phyloP scores from a whole-genome alignment of 2,113 vertebrate genomes.

The Rhagologus leucostigma region DNA sequence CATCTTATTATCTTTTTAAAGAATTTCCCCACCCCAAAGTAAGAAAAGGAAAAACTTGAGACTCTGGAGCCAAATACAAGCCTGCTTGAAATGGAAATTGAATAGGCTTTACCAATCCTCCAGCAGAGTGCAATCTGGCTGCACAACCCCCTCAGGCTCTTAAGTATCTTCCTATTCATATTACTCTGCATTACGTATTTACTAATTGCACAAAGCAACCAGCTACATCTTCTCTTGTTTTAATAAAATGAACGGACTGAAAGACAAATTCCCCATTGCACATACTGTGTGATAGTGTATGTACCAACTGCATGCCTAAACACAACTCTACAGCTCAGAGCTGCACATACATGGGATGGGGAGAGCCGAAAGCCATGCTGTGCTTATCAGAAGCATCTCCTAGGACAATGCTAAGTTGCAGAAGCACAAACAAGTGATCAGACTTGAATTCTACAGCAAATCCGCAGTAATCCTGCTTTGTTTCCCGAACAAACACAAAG shows the following conservation, averaged over 20 bases:
- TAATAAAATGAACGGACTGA: not conserved
- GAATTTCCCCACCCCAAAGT: not conserved
- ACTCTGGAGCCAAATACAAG: not conserved
- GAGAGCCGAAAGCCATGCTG: accelerated
- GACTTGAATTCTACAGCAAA: not conserved
- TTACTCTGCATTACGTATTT: not conserved
- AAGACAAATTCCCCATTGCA: not conserved
- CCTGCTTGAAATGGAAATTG: not conserved
- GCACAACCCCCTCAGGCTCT: not conserved
- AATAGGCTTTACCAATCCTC: not conserved
- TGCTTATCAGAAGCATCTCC: not conserved
- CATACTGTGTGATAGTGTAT: accelerated
- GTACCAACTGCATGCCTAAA: not conserved
- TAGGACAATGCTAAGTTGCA: not conserved
- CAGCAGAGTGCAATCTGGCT: not conserved
- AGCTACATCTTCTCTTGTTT: not conserved
- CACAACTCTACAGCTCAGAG: not conserved
- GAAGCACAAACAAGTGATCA: not conserved
- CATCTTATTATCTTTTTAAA: not conserved
- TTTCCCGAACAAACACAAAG: not conserved
- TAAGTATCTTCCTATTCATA: not conserved
- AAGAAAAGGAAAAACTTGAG: not conserved
- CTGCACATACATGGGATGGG: accelerated
- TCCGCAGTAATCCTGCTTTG: not conserved
- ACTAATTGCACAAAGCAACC: not conserved